These are phyloP conservation scores for Drosophila ananassae DNA, from an alignment of 1,140 invertebrate species.

Conservation along the genomic window DNA sequence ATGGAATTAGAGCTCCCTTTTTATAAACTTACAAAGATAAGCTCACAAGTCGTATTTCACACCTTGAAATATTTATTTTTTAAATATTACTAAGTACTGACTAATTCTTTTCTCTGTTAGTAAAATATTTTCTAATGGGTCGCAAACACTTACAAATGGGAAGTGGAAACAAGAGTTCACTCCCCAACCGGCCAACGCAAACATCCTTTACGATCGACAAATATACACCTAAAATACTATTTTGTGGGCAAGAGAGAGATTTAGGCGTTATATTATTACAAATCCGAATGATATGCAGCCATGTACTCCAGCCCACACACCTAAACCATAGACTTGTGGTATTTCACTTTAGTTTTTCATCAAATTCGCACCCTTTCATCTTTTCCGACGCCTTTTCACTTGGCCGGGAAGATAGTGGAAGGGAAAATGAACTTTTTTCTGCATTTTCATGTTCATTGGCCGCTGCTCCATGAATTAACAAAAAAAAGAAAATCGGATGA, in stretches of 20 bases:
- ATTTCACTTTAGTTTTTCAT: constrained; percentile 61
- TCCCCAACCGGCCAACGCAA: constrained; percentile 32
- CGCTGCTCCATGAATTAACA: constrained; percentile 38
- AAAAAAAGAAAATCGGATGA: constrained; percentile 34
- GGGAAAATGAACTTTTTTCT: constrained; percentile 26
- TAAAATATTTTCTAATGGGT: constrained; percentile 40
- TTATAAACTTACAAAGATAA: too few relatives aligned
- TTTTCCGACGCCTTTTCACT: constrained; percentile 73
- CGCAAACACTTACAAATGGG: constrained; percentile 23
- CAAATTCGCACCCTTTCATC: constrained; percentile 58
- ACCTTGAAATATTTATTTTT: neutral
- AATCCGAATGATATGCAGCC: constrained; percentile 21
- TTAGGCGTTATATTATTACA: constrained; percentile 27
- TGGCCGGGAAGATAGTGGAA: constrained; percentile 29
- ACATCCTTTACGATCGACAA: constrained; percentile 45
- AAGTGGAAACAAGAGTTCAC: constrained; percentile 40
- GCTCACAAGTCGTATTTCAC: neutral
- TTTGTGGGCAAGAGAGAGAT: constrained; percentile 18
- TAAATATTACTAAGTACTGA: neutral
- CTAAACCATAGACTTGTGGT: constrained; percentile 15
- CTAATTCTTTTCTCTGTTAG: constrained; percentile 2
- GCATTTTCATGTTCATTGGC: constrained; percentile 52
- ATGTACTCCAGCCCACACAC: constrained; percentile 11
- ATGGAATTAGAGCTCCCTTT: too few relatives aligned
- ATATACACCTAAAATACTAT: constrained; percentile 19